phyloP scores from a whole-genome alignment of 2,888 invertebrate species.

The Syritta pipiens region DNA sequence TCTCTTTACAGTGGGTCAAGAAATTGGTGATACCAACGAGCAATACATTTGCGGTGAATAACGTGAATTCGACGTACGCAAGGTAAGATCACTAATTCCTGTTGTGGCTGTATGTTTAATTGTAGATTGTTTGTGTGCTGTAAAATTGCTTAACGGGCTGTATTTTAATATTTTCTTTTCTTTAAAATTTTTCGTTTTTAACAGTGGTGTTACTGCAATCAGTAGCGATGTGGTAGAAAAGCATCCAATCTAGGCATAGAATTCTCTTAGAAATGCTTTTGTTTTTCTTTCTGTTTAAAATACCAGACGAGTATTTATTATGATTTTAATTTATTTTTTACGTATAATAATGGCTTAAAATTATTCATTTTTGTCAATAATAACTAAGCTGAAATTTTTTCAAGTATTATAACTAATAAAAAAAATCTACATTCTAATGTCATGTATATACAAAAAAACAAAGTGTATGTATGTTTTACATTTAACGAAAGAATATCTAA shows the following conservation, averaged over 20 bases:
- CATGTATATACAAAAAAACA: conserved; percentile 35
- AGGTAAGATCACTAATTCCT: conserved; percentile 80
- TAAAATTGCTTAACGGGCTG: conserved; percentile 42
- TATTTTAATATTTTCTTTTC: conserved; percentile 29
- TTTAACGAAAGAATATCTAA: neutral
- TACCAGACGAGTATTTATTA: conserved; percentile 40
- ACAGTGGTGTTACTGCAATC: conserved; percentile 55
- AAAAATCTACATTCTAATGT: conserved; percentile 26
- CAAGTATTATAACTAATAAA: conserved; percentile 42
- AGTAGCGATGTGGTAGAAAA: conserved; percentile 53
- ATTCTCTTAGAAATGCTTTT: conserved; percentile 26
- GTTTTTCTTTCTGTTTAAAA: conserved; percentile 10
- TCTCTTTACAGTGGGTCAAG: conserved; percentile 80
- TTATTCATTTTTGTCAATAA: conserved; percentile 56
- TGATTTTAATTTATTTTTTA: conserved; percentile 42
- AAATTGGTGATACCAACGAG: conserved; percentile 82
- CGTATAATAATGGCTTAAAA: conserved; percentile 35
- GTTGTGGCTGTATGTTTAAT: neutral
- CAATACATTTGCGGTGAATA: conserved; percentile 80
- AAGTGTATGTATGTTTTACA: conserved; percentile 7
- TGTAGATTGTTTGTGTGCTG: conserved; percentile 35
- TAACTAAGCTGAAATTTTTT: conserved; percentile 25
- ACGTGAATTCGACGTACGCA: conserved; percentile 81
- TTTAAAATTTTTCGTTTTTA: conserved; percentile 41
- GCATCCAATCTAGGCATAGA: conserved; percentile 50